phyloP scores from a whole-genome alignment of 2,113 vertebrate species.

The Aegotheles bennettii region DNA sequence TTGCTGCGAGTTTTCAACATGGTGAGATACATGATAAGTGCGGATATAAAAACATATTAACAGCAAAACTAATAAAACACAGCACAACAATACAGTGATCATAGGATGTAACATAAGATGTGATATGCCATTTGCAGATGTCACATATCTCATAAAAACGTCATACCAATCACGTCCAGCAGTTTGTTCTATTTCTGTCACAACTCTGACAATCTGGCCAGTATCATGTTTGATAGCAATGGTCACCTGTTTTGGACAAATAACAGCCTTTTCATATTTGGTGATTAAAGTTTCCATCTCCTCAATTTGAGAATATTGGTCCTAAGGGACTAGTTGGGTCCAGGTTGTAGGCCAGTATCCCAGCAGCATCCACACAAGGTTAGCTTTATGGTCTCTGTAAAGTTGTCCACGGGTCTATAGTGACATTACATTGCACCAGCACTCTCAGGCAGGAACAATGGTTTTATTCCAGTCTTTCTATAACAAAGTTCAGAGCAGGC shows the following conservation, averaged over 20 bases:
- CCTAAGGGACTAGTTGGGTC: neutral
- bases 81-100: neutral
- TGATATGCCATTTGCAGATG: neutral
- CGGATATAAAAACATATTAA: neutral
- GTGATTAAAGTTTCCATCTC: neutral
- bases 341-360: neutral
- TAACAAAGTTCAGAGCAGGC: neutral
- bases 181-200: conserved; percentile 24
- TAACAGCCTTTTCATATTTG: neutral
- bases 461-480: neutral
- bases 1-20: neutral
- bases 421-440: neutral
- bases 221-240: neutral
- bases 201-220: neutral
- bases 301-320: neutral
- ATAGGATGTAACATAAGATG: neutral
- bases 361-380: neutral
- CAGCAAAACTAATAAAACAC: conserved; percentile 4
- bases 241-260: conserved; percentile 5
- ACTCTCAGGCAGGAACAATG: neutral
- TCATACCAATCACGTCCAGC: neutral
- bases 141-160: neutral
- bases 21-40: neutral
- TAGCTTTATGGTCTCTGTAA: neutral
- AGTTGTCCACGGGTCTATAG: neutral